Evolutionary conservation across 1,140 invertebrate species (phyloP).

Genomic region (Vollenhovia emeryi): DNA sequence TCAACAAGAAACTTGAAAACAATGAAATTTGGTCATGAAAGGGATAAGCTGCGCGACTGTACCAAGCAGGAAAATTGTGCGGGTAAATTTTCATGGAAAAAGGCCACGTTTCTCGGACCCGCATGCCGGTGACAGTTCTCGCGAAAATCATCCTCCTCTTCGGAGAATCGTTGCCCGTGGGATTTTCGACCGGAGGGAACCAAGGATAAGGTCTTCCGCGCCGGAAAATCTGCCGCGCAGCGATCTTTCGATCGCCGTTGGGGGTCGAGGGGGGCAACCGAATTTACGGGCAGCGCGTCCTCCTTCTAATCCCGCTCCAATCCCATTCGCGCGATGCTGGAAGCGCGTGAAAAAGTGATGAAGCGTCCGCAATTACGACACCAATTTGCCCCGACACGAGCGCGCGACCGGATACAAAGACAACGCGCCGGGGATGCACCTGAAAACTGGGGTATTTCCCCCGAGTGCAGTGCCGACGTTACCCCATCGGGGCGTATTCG

Average conservation of each 20-base stretch:
- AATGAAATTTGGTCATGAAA: no score
- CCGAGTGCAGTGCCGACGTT: slow-evolving; percentile 51
- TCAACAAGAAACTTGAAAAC: no score
- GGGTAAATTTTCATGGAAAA: not conserved
- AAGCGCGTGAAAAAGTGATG: slow-evolving; percentile 70
- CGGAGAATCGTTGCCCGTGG: not conserved
- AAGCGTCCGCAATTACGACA: slow-evolving; percentile 67
- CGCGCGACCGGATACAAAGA: slow-evolving; percentile 40
- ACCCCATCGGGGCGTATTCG: not conserved
- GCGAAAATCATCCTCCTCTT: not conserved
- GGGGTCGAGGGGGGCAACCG: not conserved
- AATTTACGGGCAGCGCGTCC: slow-evolving; percentile 35
- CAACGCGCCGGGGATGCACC: slow-evolving; percentile 21
- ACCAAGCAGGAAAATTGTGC: not conserved
- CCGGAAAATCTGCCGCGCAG: not conserved
- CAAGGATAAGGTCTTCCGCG: not conserved
- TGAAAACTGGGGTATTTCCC: slow-evolving; percentile 68
- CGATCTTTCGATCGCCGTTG: not conserved
- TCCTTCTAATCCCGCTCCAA: slow-evolving; percentile 45
- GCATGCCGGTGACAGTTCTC: not conserved
- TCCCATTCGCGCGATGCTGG: slow-evolving; percentile 21
- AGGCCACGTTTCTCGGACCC: not conserved
- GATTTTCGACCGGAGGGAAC: not conserved
- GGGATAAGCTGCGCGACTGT: no score
- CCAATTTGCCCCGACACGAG: slow-evolving; percentile 56